Conservation (phyloP, 2,888 invertebrate genomes). For the Phyllotreta striolata region DNA sequence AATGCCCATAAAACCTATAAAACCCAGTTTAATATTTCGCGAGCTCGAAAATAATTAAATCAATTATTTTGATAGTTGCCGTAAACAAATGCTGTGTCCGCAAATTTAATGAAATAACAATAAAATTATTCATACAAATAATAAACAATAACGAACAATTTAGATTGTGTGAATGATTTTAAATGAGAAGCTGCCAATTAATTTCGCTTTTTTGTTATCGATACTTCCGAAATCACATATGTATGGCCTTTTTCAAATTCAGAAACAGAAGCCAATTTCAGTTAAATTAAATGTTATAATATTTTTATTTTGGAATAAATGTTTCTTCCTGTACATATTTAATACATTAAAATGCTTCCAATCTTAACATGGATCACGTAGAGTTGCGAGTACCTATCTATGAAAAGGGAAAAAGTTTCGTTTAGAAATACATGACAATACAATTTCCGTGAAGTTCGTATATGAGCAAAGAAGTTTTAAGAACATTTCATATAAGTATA, state of each 20-base stretch:
- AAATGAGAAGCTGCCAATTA: constrained; percentile 5
- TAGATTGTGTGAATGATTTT: constrained; percentile 12
- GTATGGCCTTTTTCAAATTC: background rate
- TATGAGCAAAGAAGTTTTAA: too few species aligned
- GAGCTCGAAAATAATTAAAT: constrained; percentile 8
- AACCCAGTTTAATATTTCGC: constrained; percentile 1
- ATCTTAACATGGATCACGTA: too few species aligned
- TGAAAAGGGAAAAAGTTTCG: too few species aligned
- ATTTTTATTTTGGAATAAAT: too few species aligned
- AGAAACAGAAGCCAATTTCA: background rate
- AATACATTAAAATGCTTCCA: too few species aligned
- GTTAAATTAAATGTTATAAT: background rate
- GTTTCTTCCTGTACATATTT: too few species aligned
- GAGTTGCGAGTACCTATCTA: too few species aligned
- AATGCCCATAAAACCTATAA: constrained; percentile 1
- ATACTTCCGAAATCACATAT: background rate
- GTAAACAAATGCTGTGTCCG: constrained; percentile 3
- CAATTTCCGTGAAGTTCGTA: too few species aligned
- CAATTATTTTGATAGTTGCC: constrained; percentile 6
- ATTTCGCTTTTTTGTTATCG: background rate
- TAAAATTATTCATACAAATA: constrained; percentile 19
- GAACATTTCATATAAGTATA: too few species aligned
- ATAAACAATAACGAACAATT: constrained; percentile 10
- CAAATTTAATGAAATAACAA: constrained; percentile 24
- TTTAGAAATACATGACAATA: too few species aligned